phyloP scores from a whole-genome alignment of 2,888 invertebrate species.

The Eristalis pertinax region DNA sequence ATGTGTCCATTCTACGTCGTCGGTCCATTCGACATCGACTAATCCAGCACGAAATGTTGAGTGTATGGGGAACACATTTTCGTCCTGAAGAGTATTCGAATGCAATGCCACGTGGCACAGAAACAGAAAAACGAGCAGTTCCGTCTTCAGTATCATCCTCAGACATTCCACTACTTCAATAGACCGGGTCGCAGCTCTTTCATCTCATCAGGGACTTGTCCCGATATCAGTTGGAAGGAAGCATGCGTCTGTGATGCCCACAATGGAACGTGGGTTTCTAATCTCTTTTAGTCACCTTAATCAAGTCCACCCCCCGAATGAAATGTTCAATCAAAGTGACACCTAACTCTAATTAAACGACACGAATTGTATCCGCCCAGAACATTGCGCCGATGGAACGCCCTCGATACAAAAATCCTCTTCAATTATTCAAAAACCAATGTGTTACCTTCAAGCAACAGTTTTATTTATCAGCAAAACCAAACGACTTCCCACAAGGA shows the following conservation, averaged over 20 bases:
- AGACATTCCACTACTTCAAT: too few relatives aligned
- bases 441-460: neutral
- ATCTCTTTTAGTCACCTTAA: neutral
- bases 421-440: neutral
- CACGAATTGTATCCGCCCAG: neutral
- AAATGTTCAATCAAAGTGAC: neutral
- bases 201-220: too few relatives aligned
- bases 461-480: neutral
- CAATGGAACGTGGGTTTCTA: neutral
- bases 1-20: too few relatives aligned
- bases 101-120: too few relatives aligned
- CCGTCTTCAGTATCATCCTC: too few relatives aligned
- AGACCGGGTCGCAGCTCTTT: too few relatives aligned
- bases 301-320: neutral
- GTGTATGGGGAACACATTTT: too few relatives aligned
- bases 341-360: neutral
- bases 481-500: neutral
- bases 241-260: neutral
- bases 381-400: neutral
- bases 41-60: too few relatives aligned
- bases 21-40: too few relatives aligned
- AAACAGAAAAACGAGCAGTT: too few relatives aligned
- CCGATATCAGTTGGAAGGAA: too few relatives aligned
- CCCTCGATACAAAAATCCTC: neutral
- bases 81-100: too few relatives aligned